Evolutionary conservation across 2,113 vertebrate species (phyloP).

Genomic region (Seriola rivoliana): DNA sequence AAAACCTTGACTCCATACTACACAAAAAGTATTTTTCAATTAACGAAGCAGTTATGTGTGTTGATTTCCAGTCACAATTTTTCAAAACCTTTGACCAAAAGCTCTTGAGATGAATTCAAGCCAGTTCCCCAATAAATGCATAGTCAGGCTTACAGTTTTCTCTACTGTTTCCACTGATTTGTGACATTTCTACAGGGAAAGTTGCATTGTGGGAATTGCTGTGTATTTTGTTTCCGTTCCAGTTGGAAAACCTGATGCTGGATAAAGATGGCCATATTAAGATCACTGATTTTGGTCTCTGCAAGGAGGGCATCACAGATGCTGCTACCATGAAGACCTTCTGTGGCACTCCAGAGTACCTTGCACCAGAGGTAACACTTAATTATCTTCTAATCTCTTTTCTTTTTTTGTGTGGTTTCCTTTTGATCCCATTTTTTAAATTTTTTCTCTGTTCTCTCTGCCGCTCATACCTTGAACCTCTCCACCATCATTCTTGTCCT

Average conservation of each 20-base stretch:
- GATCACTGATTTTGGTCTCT: slow-evolving; percentile 98
- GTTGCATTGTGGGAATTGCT: slow-evolving; percentile 2
- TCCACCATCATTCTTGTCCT: background rate
- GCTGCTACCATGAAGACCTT: slow-evolving; percentile 99
- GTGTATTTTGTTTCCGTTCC: slow-evolving; percentile 54
- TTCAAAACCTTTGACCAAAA: background rate
- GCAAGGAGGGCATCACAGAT: slow-evolving; percentile 99
- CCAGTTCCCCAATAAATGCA: background rate
- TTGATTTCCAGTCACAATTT: background rate
- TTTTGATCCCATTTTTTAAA: background rate
- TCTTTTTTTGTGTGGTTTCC: background rate
- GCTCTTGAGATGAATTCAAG: background rate
- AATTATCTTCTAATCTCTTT: background rate
- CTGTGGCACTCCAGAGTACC: slow-evolving; percentile 97
- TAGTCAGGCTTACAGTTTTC: background rate
- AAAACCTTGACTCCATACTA: slow-evolving; percentile 11
- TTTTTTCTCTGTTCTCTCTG: too few species aligned
- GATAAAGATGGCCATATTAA: slow-evolving; percentile 99
- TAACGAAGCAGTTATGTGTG: background rate
- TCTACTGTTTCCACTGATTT: background rate
- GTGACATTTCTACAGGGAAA: background rate
- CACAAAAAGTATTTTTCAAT: background rate
- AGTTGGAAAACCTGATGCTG: slow-evolving; percentile 99
- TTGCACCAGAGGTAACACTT: slow-evolving; percentile 93
- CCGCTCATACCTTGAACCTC: background rate